phyloP scores from a whole-genome alignment of 2,888 invertebrate species.

The Busseola fusca region DNA sequence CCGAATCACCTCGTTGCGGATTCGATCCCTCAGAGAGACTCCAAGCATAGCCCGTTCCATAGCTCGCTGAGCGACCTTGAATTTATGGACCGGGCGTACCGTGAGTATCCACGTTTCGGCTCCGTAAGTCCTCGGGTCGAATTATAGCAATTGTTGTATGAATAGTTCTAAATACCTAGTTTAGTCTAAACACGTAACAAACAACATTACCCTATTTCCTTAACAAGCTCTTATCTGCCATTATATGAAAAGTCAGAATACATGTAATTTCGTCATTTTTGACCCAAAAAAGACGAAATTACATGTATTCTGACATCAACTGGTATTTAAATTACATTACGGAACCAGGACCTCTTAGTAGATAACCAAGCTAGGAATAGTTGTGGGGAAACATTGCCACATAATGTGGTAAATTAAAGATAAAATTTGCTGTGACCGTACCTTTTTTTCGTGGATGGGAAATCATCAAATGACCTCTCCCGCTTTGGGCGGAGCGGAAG shows the following conservation, averaged over 20 bases:
- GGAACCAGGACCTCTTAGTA: background rate
- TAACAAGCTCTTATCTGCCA: background rate
- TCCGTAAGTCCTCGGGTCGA: too few relatives aligned
- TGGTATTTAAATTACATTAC: conserved; percentile 3
- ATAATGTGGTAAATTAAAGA: background rate
- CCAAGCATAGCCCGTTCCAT: too few relatives aligned
- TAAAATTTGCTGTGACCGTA: background rate
- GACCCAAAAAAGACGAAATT: too few relatives aligned
- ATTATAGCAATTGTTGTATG: conserved; percentile 19
- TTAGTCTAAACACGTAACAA: background rate
- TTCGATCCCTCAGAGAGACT: too few relatives aligned
- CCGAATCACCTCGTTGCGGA: too few relatives aligned
- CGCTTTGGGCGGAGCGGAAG: too few relatives aligned
- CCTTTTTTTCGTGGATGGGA: too few relatives aligned
- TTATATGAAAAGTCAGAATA: conserved; percentile 13
- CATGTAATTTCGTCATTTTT: too few relatives aligned
- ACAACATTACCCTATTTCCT: background rate
- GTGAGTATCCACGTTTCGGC: too few relatives aligned
- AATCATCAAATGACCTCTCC: too few relatives aligned
- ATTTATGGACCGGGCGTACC: too few relatives aligned
- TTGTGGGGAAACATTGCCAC: background rate
- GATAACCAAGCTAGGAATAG: background rate
- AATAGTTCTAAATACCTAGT: background rate
- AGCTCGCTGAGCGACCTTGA: too few relatives aligned
- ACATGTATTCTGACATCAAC: conserved; percentile 1